Conservation (phyloP, 92 coral and sea anemone species). For the Heteractis magnifica region DNA sequence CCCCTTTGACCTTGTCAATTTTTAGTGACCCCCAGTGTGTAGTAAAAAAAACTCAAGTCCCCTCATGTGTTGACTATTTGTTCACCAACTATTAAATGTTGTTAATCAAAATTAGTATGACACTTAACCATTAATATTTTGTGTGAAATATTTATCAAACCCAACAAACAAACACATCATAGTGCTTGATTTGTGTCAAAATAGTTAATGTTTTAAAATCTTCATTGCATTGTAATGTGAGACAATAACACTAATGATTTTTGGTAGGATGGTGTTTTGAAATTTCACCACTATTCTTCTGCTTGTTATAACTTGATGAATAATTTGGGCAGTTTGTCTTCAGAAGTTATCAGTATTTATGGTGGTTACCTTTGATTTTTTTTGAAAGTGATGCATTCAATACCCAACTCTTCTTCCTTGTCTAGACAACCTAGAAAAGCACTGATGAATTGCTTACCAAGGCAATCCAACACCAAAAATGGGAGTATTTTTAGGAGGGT, state of each 20-base stretch:
- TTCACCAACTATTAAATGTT: constrained; percentile 21
- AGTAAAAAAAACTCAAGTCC: constrained; percentile 25
- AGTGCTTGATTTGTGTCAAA: not conserved
- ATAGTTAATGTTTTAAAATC: not conserved
- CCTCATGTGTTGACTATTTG: constrained; percentile 25
- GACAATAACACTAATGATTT: constrained; percentile 28
- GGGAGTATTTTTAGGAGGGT: not conserved
- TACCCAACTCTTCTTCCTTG: constrained; percentile 27
- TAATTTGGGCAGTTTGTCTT: constrained; percentile 21
- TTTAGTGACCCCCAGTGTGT: constrained; percentile 20
- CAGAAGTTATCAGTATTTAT: constrained; percentile 11
- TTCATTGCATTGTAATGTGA: constrained; percentile 18
- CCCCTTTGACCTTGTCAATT: constrained; percentile 25
- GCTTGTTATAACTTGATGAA: constrained; percentile 22
- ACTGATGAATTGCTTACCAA: too few species aligned
- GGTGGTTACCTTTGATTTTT: constrained; percentile 18
- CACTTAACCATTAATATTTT: not conserved
- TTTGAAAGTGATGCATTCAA: constrained; percentile 25
- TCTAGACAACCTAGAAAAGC: constrained; percentile 27
- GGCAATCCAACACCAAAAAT: too few species aligned
- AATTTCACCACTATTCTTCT: constrained; percentile 16
- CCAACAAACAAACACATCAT: constrained; percentile 6
- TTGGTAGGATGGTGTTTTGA: constrained; percentile 23
- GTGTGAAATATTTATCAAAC: not conserved
- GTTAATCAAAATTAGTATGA: constrained; percentile 17